Evolutionary conservation across 2,797 vertebrate species (phyloP), one percentile per base, ranked within the genome.

Genomic region (Hafferia zeledoni): DNA sequence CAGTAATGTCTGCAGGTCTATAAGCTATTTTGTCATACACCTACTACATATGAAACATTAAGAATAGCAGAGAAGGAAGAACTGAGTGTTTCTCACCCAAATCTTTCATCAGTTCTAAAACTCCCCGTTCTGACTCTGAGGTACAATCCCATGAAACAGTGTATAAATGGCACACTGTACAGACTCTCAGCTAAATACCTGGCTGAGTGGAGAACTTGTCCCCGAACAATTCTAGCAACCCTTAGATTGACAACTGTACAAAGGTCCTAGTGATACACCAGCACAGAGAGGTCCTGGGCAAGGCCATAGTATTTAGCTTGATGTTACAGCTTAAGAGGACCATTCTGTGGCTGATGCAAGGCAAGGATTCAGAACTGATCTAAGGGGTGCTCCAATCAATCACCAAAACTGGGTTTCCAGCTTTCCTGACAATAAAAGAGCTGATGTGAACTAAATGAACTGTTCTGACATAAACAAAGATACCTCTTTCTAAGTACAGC

Each of bases 151-250:
- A 44, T 46, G 55, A 89, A 93, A 57, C 11, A 35, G 14, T 24
- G 5, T 31, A 0, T 20, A 61, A 84, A 8, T 31, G 9, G 5
- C 24, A 33, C 31, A 31, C 11, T 27, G 0, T 14, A 35, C 6
- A 61, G 69, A 61, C 64, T 53, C 5, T 72, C 8, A 67, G 81
- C 64, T 96, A 86, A 89, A 85, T 82, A 53, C 35, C 56, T 91
- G n/a, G 5, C 53, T 80, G 60, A 93, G 59, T 24, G 16, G 46
- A 92, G 20, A 81, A 86, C 17, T 59, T 69, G 28, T 89, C 43
- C 75, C 78, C 53, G 44, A 93, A 84, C 41, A 90, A 77, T 90
- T 95, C 55, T 60, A 39, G 10, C 24, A 71, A 44, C 17, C 13
- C 39, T 72, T 37, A 25, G 7, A 41, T 0, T 55, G 19, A 53